These are phyloP conservation scores for Pristionchus entomophagus DNA, from an alignment of 2,888 invertebrate species.

Conservation along the genomic window DNA sequence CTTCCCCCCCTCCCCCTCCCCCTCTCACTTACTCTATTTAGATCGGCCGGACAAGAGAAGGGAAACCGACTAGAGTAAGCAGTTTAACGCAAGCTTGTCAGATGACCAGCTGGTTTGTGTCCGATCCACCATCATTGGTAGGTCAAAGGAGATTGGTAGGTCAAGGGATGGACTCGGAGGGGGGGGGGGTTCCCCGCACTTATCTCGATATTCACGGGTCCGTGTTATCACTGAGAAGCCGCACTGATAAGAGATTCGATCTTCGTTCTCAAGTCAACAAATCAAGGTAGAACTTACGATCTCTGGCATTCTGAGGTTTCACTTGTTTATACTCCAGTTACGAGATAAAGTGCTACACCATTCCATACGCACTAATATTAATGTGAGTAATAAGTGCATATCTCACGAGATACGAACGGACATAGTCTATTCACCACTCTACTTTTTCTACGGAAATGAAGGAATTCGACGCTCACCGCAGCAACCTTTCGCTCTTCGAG, in stretches of 20 bases:
- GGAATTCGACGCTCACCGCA: background rate
- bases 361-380: background rate
- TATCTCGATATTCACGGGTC: background rate
- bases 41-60: constrained; percentile 4
- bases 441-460: constrained; percentile 24
- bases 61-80: constrained; percentile 12
- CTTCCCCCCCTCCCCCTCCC: background rate
- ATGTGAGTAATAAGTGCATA: background rate
- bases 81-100: constrained; percentile 6
- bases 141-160: background rate
- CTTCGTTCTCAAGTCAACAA: background rate
- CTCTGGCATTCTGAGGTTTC: too few species aligned
- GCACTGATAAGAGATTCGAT: background rate
- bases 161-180: background rate
- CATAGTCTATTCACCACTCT: background rate
- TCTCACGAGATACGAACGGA: background rate
- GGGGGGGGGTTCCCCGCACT: background rate
- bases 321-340: too few species aligned
- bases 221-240: background rate
- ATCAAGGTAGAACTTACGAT: background rate
- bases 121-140: background rate
- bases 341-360: background rate
- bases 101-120: background rate
- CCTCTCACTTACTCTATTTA: constrained; percentile 37
- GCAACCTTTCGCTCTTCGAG: background rate